Conservation (phyloP, 2,113 vertebrate genomes). For the Castor canadensis region DNA sequence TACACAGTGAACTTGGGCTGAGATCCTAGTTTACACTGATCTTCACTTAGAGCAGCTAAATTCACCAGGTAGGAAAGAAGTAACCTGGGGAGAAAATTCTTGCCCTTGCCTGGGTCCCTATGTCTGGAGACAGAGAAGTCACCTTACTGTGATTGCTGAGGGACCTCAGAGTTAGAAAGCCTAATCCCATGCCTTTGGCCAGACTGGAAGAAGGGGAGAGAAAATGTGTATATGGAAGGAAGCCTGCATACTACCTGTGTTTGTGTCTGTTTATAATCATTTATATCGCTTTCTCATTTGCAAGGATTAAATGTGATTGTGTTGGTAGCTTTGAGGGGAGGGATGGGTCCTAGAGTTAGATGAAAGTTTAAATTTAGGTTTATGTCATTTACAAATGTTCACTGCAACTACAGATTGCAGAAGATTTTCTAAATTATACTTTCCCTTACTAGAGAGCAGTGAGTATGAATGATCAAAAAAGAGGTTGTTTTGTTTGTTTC, state of each 20-base stretch:
- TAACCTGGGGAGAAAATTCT: background rate
- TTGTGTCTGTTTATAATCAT: background rate
- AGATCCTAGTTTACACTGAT: slow-evolving; percentile 31
- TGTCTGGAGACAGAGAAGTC: background rate
- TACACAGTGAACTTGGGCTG: slow-evolving; percentile 10
- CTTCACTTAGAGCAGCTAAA: background rate
- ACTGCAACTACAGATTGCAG: background rate
- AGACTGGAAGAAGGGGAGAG: background rate
- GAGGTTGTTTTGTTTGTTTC: background rate
- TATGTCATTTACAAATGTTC: slow-evolving; percentile 16
- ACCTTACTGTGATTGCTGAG: background rate
- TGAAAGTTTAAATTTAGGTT: background rate
- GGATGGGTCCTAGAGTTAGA: background rate
- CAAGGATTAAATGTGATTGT: background rate
- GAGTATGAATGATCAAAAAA: background rate
- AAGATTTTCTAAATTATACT: background rate
- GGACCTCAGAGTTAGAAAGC: background rate
- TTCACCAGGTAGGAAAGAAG: background rate
- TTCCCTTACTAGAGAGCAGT: background rate
- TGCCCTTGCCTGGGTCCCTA: background rate
- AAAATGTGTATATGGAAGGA: background rate
- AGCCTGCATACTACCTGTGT: background rate
- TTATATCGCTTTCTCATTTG: background rate
- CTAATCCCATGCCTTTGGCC: background rate
- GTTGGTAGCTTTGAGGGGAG: background rate